Conservation (phyloP, 2,888 invertebrate species). For the Acrobasis suavella region DNA sequence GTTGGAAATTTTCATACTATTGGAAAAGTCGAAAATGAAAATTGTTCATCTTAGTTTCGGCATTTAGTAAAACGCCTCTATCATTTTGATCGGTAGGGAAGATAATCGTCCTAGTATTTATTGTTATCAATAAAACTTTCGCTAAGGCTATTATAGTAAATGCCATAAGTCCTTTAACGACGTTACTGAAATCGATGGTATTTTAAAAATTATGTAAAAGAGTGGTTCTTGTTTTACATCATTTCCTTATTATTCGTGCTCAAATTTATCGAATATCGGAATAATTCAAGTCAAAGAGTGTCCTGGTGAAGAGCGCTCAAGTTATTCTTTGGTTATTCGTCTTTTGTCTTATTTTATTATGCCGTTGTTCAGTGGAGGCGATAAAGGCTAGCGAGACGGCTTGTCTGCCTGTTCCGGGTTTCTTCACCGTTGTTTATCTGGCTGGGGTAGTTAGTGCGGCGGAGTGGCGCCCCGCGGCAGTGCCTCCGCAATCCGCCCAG, state of each 20-base stretch:
- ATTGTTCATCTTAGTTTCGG: constrained; percentile 8
- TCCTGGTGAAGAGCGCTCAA: constrained; percentile 33
- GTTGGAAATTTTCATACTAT: constrained; percentile 21
- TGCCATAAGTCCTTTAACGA: too few species aligned
- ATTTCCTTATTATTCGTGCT: background rate
- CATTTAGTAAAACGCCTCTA: constrained; percentile 9
- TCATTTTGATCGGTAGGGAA: background rate
- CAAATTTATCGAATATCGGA: constrained; percentile 2
- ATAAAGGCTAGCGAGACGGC: constrained; percentile 78
- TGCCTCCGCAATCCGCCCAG: constrained; percentile 61
- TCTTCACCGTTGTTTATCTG: constrained; percentile 79
- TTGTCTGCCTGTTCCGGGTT: constrained; percentile 78
- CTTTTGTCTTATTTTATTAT: constrained; percentile 77
- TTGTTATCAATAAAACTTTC: background rate
- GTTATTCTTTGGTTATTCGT: constrained; percentile 58
- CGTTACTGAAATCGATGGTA: too few species aligned
- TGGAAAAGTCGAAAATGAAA: constrained; percentile 21
- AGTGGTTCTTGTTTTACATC: too few species aligned
- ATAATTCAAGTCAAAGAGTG: constrained; percentile 4
- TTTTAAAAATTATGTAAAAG: too few species aligned
- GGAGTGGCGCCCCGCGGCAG: constrained; percentile 70
- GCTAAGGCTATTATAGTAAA: background rate
- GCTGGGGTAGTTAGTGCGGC: constrained; percentile 67
- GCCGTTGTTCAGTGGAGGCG: constrained; percentile 62
- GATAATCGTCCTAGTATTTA: background rate